Conservation (phyloP, 2,888 invertebrate species). For the Eupithecia inturbata region DNA sequence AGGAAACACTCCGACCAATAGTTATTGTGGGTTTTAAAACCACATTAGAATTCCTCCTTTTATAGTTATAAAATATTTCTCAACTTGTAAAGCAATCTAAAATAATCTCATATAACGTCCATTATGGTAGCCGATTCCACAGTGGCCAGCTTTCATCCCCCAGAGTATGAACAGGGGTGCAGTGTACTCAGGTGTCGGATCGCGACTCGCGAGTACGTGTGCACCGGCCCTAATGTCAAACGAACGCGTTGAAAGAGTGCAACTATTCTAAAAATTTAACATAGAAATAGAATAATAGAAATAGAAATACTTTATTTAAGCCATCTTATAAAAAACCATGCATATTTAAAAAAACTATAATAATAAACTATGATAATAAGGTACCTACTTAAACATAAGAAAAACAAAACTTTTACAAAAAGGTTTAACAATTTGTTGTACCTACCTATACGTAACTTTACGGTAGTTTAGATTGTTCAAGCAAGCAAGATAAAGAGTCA, state of each 20-base stretch:
- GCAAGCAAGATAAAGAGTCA: too few species aligned
- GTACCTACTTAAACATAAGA: too few species aligned
- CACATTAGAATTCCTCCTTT: not conserved
- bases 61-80: not conserved
- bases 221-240: constrained; percentile 59
- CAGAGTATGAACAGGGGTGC: constrained; percentile 69
- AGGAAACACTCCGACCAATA: not conserved
- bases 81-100: not conserved
- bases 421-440: too few species aligned
- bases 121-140: constrained; percentile 54
- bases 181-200: constrained; percentile 83
- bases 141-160: constrained; percentile 53
- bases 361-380: too few species aligned
- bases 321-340: too few species aligned
- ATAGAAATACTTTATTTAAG: too few species aligned
- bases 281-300: too few species aligned
- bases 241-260: constrained; percentile 48
- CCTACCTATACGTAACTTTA: too few species aligned
- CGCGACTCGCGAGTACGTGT: constrained; percentile 68
- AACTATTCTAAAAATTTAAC: not conserved
- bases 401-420: too few species aligned
- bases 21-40: not conserved
- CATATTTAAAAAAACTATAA: too few species aligned
- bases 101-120: not conserved
- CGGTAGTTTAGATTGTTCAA: too few species aligned